phyloP scores from a whole-genome alignment of 64 coral and sea anemone species.

The Astreopora myriophthalma region DNA sequence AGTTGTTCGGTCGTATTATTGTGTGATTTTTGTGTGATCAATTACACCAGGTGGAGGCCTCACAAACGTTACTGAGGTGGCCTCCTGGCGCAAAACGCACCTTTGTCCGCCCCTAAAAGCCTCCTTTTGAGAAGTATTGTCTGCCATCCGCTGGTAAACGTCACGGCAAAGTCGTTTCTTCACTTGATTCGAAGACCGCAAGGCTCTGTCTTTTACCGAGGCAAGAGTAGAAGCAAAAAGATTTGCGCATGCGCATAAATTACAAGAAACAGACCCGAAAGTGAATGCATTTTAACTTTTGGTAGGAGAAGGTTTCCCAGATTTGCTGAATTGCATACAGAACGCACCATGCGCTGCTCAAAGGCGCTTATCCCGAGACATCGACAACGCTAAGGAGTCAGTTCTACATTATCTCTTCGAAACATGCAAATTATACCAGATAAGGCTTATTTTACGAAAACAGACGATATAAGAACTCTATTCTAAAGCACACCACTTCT shows the following conservation, averaged over 20 bases:
- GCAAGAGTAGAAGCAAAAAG: background rate
- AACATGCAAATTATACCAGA: conserved; percentile 26
- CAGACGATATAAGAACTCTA: conserved; percentile 12
- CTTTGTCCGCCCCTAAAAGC: conserved; percentile 61
- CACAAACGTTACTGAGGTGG: conserved; percentile 72
- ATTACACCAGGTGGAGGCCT: conserved; percentile 35
- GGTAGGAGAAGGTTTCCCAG: background rate
- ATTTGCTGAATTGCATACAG: background rate
- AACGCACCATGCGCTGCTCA: background rate
- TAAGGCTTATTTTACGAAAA: conserved; percentile 26
- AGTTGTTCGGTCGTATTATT: conserved; percentile 42
- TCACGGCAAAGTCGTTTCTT: conserved; percentile 26
- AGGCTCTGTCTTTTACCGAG: background rate
- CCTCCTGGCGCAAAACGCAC: conserved; percentile 29
- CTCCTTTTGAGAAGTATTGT: background rate
- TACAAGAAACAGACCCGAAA: background rate
- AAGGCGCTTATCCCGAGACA: background rate
- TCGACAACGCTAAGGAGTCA: background rate
- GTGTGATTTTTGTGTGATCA: conserved; percentile 60
- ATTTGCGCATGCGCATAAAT: conserved; percentile 40
- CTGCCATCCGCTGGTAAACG: background rate
- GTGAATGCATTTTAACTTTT: background rate
- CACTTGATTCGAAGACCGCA: background rate
- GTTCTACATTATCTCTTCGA: background rate
- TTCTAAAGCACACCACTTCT: background rate